These are phyloP conservation scores for Silurus aristotelis DNA, from an alignment of 2,797 vertebrate species.

Conservation along the genomic window DNA sequence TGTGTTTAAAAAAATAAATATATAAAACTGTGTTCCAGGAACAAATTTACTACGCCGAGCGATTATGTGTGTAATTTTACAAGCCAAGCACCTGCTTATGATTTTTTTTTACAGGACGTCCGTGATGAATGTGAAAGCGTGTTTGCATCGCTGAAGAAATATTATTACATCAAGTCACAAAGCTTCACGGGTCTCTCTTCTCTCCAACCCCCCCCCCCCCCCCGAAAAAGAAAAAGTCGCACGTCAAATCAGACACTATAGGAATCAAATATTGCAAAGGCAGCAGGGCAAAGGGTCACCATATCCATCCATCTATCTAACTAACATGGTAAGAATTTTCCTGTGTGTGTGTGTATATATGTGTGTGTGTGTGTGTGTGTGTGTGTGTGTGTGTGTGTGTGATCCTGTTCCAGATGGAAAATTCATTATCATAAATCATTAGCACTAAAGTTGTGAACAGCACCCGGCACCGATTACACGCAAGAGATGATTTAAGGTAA, in stretches of 20 bases:
- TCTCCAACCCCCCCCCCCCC: too few relatives aligned
- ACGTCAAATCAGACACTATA: neutral
- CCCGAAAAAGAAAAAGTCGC: too few relatives aligned
- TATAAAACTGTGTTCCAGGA: neutral
- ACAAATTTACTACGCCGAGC: neutral
- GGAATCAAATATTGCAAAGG: neutral
- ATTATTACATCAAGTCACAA: neutral
- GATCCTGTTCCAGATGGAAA: constrained; percentile 22
- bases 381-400: too few relatives aligned
- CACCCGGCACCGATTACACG: constrained; percentile 2
- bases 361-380: too few relatives aligned
- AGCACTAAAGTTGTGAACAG: constrained; percentile 40
- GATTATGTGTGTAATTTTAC: neutral
- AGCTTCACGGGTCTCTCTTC: neutral
- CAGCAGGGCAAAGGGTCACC: neutral
- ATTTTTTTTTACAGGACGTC: neutral
- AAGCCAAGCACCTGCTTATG: neutral
- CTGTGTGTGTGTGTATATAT: too few relatives aligned
- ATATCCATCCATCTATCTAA: too few relatives aligned
- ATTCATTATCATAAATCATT: constrained; percentile 46
- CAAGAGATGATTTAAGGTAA: neutral
- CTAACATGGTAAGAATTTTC: neutral
- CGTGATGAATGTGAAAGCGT: neutral
- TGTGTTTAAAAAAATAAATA: neutral
- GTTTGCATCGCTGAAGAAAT: neutral